Conservation (phyloP, 2,797 vertebrate species). For the Ataeniobius toweri region DNA sequence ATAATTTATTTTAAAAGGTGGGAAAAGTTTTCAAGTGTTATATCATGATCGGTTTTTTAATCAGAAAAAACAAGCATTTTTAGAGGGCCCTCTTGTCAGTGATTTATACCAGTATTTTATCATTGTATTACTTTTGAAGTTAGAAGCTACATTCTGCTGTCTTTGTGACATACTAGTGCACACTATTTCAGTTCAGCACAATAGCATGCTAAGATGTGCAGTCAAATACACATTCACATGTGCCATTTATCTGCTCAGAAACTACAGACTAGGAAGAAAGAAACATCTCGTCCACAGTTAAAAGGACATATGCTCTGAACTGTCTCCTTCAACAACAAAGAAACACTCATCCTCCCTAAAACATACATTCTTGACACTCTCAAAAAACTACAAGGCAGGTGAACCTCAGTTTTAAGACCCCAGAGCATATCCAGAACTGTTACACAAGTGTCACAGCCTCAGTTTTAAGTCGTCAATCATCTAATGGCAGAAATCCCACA, state of each 20-base stretch:
- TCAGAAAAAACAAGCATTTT: too few relatives aligned
- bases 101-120: too few relatives aligned
- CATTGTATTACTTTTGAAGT: too few relatives aligned
- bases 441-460: slow-evolving; percentile 12
- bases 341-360: background rate
- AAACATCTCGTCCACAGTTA: background rate
- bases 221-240: background rate
- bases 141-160: background rate
- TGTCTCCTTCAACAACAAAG: background rate
- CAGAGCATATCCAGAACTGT: background rate
- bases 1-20: too few relatives aligned
- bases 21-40: too few relatives aligned
- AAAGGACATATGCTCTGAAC: background rate
- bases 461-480: slow-evolving; percentile 22
- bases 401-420: slow-evolving; percentile 12
- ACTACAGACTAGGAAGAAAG: background rate
- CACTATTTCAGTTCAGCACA: background rate
- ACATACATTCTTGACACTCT: background rate
- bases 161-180: too few relatives aligned
- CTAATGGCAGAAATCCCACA: slow-evolving; percentile 35
- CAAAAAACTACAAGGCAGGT: background rate
- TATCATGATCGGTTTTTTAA: too few relatives aligned
- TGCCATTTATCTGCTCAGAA: background rate
- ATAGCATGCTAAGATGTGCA: background rate
- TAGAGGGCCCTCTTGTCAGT: too few relatives aligned